Evolutionary conservation across 2,888 invertebrate species (phyloP).

Genomic region (Drosophila rubida): DNA sequence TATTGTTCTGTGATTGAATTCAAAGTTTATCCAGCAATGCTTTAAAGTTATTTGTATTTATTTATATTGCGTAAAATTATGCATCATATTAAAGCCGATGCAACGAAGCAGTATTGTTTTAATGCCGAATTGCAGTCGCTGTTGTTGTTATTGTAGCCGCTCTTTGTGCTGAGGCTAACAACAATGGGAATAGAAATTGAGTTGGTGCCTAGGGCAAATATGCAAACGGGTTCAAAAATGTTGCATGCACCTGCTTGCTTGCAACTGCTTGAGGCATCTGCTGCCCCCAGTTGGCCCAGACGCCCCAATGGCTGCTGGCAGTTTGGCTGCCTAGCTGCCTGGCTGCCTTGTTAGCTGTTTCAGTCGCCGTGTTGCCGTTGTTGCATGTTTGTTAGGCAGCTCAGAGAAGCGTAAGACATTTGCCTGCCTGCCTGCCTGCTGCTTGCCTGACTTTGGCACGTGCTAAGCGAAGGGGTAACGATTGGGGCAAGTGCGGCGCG

Average conservation of each 20-base stretch:
- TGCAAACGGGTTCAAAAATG: constrained; percentile 59
- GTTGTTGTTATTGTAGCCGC: neutral
- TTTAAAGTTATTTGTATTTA: too few relatives aligned
- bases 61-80: neutral
- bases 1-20: too few relatives aligned
- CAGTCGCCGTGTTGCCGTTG: constrained; percentile 37
- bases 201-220: constrained; percentile 44
- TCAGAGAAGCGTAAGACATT: constrained; percentile 72
- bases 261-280: constrained; percentile 33
- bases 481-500: neutral
- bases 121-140: constrained; percentile 17
- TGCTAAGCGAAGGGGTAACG: constrained; percentile 2
- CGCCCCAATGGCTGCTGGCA: constrained; percentile 7
- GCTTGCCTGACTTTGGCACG: constrained; percentile 18
- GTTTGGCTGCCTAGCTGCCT: constrained; percentile 29
- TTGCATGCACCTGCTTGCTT: constrained; percentile 28
- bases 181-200: constrained; percentile 31
- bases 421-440: constrained; percentile 48
- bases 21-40: too few relatives aligned
- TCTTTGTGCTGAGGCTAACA: constrained; percentile 23
- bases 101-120: constrained; percentile 18
- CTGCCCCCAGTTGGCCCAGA: constrained; percentile 12
- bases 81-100: constrained; percentile 1
- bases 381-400: constrained; percentile 73
- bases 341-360: constrained; percentile 70